phyloP scores from a whole-genome alignment of 2,113 vertebrate species.

The Lophochroa leadbeateri region DNA sequence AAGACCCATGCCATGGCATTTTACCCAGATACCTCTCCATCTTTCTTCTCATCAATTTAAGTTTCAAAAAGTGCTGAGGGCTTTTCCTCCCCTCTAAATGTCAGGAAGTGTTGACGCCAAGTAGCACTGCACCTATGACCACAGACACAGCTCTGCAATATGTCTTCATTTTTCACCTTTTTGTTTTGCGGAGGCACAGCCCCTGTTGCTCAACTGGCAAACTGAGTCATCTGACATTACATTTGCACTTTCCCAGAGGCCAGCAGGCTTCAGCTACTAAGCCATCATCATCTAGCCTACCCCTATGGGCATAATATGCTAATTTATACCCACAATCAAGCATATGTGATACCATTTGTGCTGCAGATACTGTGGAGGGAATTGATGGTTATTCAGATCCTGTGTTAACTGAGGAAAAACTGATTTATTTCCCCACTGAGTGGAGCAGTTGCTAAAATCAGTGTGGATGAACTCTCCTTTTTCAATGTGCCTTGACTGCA shows the following conservation, averaged over 20 bases:
- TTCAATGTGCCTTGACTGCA: constrained; percentile 34
- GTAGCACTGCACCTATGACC: not conserved
- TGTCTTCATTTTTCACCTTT: constrained; percentile 18
- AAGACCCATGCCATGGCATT: not conserved
- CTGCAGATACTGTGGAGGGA: constrained; percentile 42
- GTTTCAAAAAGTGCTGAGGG: not conserved
- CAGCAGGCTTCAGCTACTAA: constrained; percentile 51
- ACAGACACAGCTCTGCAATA: not conserved
- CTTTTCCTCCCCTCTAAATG: not conserved
- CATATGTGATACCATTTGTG: constrained; percentile 70
- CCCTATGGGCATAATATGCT: constrained; percentile 55
- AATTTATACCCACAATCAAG: constrained; percentile 67
- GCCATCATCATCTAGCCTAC: constrained; percentile 54
- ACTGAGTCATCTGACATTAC: constrained; percentile 45
- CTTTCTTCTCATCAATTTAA: not conserved
- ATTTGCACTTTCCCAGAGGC: constrained; percentile 61
- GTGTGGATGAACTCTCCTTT: constrained; percentile 23
- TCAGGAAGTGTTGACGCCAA: not conserved
- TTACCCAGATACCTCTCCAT: not conserved
- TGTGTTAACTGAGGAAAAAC: constrained; percentile 51
- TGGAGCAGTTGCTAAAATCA: constrained; percentile 44
- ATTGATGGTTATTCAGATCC: constrained; percentile 51
- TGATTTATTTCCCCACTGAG: constrained; percentile 57
- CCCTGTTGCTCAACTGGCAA: not conserved
- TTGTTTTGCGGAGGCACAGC: not conserved